Percentiles rank a stretch among this genome's conserved stretches.
phyloP scores from a whole-genome alignment of 2,888 invertebrate species.

The Oscheius sp. region DNA sequence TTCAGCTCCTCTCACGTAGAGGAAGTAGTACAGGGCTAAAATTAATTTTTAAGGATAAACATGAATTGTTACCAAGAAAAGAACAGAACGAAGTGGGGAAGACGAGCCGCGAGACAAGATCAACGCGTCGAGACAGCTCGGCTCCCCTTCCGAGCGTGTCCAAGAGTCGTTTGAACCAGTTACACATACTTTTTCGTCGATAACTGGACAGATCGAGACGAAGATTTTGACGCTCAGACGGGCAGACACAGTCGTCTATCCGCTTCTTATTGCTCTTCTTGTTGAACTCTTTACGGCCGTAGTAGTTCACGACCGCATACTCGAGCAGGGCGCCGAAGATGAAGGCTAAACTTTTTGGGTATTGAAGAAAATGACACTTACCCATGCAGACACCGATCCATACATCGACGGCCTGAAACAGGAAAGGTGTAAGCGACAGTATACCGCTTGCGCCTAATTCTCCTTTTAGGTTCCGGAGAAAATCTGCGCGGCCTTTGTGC shows the following conservation, averaged over 20 bases:
- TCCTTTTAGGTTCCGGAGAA: too few relatives aligned
- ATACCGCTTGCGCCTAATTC: too few relatives aligned
- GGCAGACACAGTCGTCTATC: slow-evolving; percentile 70
- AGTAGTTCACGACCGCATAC: slow-evolving; percentile 91
- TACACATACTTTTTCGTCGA: slow-evolving; percentile 40
- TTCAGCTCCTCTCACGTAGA: slow-evolving; percentile 57
- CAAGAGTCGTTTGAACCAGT: slow-evolving; percentile 37
- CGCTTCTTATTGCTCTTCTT: slow-evolving; percentile 66
- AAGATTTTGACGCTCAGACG: slow-evolving; percentile 62
- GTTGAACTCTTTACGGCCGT: slow-evolving; percentile 41
- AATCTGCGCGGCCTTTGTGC: too few relatives aligned
- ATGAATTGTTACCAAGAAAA: slow-evolving; percentile 55
- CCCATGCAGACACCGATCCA: slow-evolving; percentile 79
- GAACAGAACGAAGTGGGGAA: slow-evolving; percentile 62
- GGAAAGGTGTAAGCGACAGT: too few relatives aligned
- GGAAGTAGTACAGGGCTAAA: slow-evolving; percentile 69
- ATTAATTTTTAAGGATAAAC: slow-evolving; percentile 12
- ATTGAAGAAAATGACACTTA: too few relatives aligned
- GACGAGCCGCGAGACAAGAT: slow-evolving; percentile 65
- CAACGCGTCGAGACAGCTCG: slow-evolving; percentile 70
- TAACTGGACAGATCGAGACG: slow-evolving; percentile 64
- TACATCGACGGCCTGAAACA: slow-evolving; percentile 77
- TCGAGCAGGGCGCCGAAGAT: slow-evolving; percentile 96
- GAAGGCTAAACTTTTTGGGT: slow-evolving; percentile 80
- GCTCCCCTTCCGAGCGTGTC: slow-evolving; percentile 40